phyloP scores from a whole-genome alignment of 2,113 vertebrate genomes.

The Nymphicus hollandicus region DNA sequence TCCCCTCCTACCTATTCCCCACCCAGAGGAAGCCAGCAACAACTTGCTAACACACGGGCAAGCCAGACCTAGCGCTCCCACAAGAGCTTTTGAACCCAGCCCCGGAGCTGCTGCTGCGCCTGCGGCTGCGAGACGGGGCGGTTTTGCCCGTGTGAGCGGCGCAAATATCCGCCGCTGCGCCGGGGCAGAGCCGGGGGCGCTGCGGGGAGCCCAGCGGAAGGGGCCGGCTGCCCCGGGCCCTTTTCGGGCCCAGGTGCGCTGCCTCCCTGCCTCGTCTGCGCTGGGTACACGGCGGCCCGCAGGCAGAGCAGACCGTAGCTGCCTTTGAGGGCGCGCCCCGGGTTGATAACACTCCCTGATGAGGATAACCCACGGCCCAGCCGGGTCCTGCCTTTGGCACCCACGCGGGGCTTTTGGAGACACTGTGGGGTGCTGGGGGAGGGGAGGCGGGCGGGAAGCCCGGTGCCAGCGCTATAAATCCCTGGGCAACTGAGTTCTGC shows the following conservation, averaged over 20 bases:
- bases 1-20: background rate
- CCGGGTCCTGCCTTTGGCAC: background rate
- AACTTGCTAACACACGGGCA: background rate
- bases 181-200: background rate
- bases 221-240: background rate
- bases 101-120: background rate
- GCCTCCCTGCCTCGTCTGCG: background rate
- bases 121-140: background rate
- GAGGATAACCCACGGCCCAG: background rate
- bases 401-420: background rate
- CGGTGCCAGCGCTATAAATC: constrained; percentile 60
- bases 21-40: background rate
- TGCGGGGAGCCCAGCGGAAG: background rate
- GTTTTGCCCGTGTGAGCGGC: background rate
- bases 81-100: background rate
- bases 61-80: background rate
- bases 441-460: background rate
- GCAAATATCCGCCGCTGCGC: background rate
- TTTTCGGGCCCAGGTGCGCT: background rate
- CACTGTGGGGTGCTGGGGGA: background rate
- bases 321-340: no score
- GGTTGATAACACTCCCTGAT: fast-evolving
- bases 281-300: background rate
- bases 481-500: constrained; percentile 70
- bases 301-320: no score